Base-by-base conservation (phyloP, 2,888 invertebrate species). In the Neoascia interrupta region DNA sequence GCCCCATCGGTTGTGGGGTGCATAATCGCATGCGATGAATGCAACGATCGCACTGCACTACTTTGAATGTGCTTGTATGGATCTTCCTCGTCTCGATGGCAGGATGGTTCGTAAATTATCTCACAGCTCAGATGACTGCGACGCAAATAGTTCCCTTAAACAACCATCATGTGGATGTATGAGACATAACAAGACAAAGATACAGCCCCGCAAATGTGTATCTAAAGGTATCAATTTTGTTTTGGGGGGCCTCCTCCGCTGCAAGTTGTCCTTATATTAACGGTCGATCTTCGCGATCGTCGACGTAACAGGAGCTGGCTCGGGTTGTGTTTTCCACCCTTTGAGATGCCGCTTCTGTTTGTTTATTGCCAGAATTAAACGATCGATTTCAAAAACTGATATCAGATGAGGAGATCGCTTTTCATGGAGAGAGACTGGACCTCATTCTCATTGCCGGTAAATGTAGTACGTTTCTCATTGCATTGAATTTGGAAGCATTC, bases 281-380 rank as follows among this genome's bases (percentile, higher is more conserved):
- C 8, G n/a, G 8, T 8, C 8, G 8, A 31, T n/a, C 3, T 31
- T n/a, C 31, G 15, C 39, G 21, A 58, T 45, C 49, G 11, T 47
- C 60, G 61, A 49, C 49, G 49, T 68, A 73, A 68, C 79, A 79
- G 79, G 43, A 73, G 79, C 79, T 79, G 60, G n/a, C 61, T 39
- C 54, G 49, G 54, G 66, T 61, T 68, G 31, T 73, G 56, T 76
- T 60, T 43, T 39, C 45, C 56, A 21, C 47, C 53, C 72, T 66
- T 76, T 72, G 69, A 80, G 43, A 75, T 75, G 81, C 81, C 81
- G 81, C 81, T 80, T 74, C 81, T 80, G 81, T 81, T 80, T 81
- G 81, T 81, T 81, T 81, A 80, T 81, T 80, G 56, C 74, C 70
- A 75, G 74, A 80, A 80, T 80, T 75, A 81, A 81, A 74, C 81